Evolutionary conservation across 2,113 vertebrate species (phyloP), one percentile per base, ranked within the genome.

Genomic region (Gulo gulo): DNA sequence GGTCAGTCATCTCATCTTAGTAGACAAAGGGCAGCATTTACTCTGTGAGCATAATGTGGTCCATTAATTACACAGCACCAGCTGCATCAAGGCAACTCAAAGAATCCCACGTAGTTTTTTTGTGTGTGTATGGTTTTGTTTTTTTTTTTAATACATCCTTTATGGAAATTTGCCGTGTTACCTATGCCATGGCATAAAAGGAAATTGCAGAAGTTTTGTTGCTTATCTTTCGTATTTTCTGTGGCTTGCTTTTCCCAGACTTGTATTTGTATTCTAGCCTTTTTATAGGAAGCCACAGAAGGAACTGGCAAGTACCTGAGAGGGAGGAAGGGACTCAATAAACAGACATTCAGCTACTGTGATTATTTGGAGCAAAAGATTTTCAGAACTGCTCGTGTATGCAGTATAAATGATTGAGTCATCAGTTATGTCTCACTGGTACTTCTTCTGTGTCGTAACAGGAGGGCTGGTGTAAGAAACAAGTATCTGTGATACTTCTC

Each of bases 1-100:
- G 81, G 92, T 79, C 87, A 74, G 14, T 52, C 34, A 13, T 69
- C 59, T 79, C 83, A 39, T 85, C 79, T 73, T 59, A 39, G 29
- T 34, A 76, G 93, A 83, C 63, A 96, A 95, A 95, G 97, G 87
- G 59, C 87, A 76, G 14, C 80, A 65, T 86, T 97, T 65, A 85
- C n/a, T 89, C 71, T n/a, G 36, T 2, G 42, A 52, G 29, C 0
- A 1, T 63, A 57, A 79, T 71, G 55, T 39, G 65, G 34, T 13
- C 74, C 82, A 31, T 88, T 94, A 81, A 96, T 92, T 88, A 52
- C 55, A 63, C 4, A n/a, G 69, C 36, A 45, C 34, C 39, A 76
- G 52, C 29, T 39, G 14, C 50, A 59, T 69, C 86, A 95, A 94
- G 89, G 91, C 78, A 90, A 71, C 20, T 15, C 50, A 47, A 79